Evolutionary conservation across 2,888 invertebrate species (phyloP).

Genomic region (Synanthedon formicaeformis): DNA sequence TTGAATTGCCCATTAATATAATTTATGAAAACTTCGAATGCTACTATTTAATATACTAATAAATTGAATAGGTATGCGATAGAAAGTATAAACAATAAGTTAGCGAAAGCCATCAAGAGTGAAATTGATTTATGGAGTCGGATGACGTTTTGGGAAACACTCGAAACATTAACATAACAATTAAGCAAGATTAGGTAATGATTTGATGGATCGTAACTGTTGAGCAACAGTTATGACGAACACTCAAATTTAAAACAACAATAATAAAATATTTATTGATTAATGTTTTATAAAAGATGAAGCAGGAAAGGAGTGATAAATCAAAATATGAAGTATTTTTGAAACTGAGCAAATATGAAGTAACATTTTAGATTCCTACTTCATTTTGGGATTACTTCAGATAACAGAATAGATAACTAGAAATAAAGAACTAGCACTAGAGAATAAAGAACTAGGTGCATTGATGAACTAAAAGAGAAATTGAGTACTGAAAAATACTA

Average conservation of each 20-base stretch:
- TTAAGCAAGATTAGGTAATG: slow-evolving; percentile 55
- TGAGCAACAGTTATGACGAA: slow-evolving; percentile 17
- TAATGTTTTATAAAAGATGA: too few species aligned
- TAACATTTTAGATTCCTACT: too few species aligned
- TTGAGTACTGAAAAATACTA: too few species aligned
- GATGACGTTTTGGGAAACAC: slow-evolving; percentile 54
- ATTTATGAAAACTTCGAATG: slow-evolving; percentile 47
- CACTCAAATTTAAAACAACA: not conserved
- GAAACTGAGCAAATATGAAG: too few species aligned
- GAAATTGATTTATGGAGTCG: slow-evolving; percentile 65
- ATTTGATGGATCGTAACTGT: slow-evolving; percentile 26
- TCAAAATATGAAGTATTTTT: too few species aligned
- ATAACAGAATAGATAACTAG: too few species aligned
- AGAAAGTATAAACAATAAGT: slow-evolving; percentile 69
- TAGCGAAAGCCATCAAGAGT: slow-evolving; percentile 58
- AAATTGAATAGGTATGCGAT: slow-evolving; percentile 31
- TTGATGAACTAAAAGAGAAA: too few species aligned
- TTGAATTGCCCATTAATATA: slow-evolving; percentile 23
- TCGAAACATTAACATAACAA: slow-evolving; percentile 63
- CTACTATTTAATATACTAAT: slow-evolving; percentile 54
- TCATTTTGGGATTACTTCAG: too few species aligned
- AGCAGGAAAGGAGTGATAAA: too few species aligned
- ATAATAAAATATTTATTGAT: too few species aligned
- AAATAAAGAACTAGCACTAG: too few species aligned
- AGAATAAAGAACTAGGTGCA: too few species aligned